These are phyloP conservation scores for Heterotilapia buettikoferi DNA, from an alignment of 2,113 vertebrate species.

Conservation along the genomic window DNA sequence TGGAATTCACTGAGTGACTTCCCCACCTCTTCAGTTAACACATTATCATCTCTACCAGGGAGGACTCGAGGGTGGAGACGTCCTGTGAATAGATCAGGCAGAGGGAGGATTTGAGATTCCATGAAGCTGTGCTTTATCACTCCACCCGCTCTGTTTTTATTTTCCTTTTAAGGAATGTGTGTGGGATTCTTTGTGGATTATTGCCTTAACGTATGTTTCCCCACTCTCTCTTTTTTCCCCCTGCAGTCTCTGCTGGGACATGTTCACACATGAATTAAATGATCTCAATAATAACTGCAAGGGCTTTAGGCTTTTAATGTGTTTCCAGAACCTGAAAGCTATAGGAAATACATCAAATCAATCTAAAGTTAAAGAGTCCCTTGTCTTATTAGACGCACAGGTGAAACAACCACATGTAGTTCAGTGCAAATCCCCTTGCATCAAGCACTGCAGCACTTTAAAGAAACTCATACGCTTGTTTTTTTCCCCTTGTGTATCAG, in stretches of 20 bases:
- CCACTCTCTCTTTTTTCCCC: neutral
- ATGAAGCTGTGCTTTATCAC: neutral
- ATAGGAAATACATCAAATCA: neutral
- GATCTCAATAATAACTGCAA: neutral
- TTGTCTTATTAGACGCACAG: neutral
- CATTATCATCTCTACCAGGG: constrained; percentile 3
- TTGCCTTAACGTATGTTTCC: neutral
- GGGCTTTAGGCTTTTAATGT: neutral
- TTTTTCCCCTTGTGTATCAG: neutral
- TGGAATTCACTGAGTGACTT: neutral
- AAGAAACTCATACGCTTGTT: neutral
- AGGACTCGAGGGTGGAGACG: constrained; percentile 17
- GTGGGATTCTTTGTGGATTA: neutral
- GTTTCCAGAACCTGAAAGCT: neutral
- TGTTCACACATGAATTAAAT: neutral
- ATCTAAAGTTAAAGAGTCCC: neutral
- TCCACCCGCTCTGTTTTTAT: neutral
- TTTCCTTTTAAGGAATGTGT: neutral
- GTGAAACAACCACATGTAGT: neutral
- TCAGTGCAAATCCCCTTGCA: neutral
- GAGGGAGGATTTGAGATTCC: constrained; percentile 23
- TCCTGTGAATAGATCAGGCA: constrained; percentile 20
- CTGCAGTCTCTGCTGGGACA: neutral
- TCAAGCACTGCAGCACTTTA: neutral
- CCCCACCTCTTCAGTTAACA: constrained; percentile 13